These are phyloP conservation scores for Hippocampus zosterae DNA, from an alignment of 2,113 vertebrate species.

Conservation along the genomic window DNA sequence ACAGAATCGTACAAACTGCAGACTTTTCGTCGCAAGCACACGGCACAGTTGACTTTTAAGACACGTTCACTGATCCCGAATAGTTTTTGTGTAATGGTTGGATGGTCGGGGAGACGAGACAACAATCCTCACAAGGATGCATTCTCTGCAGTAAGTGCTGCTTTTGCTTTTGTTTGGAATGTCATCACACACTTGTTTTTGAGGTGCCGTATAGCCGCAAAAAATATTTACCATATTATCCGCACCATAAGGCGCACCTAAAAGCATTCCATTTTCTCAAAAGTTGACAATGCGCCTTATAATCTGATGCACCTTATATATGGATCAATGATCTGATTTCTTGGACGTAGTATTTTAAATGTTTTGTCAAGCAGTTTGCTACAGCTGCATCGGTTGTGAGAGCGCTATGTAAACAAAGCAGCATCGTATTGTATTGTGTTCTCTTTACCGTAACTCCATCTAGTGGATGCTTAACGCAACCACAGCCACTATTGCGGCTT, in stretches of 20 bases:
- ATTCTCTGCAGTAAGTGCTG: slow-evolving; percentile 51
- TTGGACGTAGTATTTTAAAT: too few species aligned
- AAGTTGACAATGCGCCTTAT: too few species aligned
- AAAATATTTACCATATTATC: background rate
- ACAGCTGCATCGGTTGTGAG: too few species aligned
- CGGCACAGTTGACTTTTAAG: slow-evolving; percentile 41
- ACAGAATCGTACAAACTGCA: slow-evolving; percentile 38
- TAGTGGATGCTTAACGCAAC: too few species aligned
- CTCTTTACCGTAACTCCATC: too few species aligned
- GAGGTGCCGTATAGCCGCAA: background rate
- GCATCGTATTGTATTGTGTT: too few species aligned
- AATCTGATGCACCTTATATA: too few species aligned
- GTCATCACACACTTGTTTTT: background rate
- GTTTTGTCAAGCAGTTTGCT: too few species aligned
- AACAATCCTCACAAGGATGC: slow-evolving; percentile 43
- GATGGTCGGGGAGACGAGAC: slow-evolving; percentile 37
- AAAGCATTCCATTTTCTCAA: background rate
- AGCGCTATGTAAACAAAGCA: too few species aligned
- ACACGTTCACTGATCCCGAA: slow-evolving; percentile 55
- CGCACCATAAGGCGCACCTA: background rate
- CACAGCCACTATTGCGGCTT: too few species aligned
- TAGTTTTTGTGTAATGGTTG: slow-evolving; percentile 35
- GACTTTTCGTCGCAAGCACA: slow-evolving; percentile 33
- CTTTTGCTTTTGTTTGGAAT: background rate
- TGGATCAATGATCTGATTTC: too few species aligned